These are phyloP conservation scores for Phrynocephalus forsythii DNA, from an alignment of 2,797 vertebrate genomes.

Conservation along the genomic window DNA sequence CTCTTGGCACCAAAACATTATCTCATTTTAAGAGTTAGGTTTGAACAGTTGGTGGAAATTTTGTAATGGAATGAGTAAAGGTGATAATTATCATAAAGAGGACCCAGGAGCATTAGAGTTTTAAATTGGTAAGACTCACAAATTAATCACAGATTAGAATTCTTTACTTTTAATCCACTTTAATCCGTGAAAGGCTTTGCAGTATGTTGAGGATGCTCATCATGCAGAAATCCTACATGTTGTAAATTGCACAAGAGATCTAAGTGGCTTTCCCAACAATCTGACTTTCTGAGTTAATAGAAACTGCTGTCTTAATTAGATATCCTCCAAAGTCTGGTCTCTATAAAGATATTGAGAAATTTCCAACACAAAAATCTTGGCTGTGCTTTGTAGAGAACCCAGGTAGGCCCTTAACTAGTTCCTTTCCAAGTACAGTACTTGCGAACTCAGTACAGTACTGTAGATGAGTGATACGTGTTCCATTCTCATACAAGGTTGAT, in stretches of 20 bases:
- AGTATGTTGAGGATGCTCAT: neutral
- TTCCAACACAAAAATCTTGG: neutral
- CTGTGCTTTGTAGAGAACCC: neutral
- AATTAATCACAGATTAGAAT: constrained; percentile 30
- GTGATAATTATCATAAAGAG: neutral
- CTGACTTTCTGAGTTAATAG: neutral
- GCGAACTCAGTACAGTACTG: too few relatives aligned
- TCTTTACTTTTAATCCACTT: constrained; percentile 20
- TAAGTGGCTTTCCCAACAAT: neutral
- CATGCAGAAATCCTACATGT: neutral
- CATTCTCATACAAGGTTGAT: too few relatives aligned
- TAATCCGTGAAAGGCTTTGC: constrained; percentile 28
- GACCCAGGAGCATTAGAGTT: neutral
- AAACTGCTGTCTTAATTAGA: constrained; percentile 8
- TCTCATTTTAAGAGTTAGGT: neutral
- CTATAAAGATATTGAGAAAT: neutral
- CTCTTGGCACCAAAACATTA: neutral
- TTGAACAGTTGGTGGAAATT: neutral
- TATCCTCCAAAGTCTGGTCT: neutral
- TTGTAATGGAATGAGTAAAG: constrained; percentile 19
- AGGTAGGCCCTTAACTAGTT: neutral
- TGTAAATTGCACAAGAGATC: neutral
- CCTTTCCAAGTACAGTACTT: neutral
- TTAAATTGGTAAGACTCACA: constrained; percentile 16
- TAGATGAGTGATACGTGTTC: neutral